phyloP scores from a whole-genome alignment of 2,888 invertebrate genomes.

The Acleris emargana region DNA sequence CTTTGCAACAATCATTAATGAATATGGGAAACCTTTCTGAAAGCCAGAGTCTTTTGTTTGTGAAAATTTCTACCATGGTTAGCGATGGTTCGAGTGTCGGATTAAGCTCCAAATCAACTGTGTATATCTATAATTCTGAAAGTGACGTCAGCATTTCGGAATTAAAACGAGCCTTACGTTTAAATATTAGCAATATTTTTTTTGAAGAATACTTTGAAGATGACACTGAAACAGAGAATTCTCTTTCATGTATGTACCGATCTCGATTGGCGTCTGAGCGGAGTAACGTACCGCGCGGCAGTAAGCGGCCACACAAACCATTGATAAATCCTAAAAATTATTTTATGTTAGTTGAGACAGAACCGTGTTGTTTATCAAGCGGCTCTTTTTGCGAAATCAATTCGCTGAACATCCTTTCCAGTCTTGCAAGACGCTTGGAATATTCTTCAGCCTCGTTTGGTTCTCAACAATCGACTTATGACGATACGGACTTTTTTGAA shows the following conservation, averaged over 20 bases:
- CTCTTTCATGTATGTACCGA: constrained; percentile 4
- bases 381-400: not conserved
- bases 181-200: not conserved
- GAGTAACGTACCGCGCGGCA: not conserved
- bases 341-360: not conserved
- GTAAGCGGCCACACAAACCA: not conserved
- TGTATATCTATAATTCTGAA: constrained; percentile 14
- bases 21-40: not conserved
- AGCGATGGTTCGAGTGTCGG: not conserved
- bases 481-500: not conserved
- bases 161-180: not conserved
- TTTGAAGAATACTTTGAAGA: not conserved
- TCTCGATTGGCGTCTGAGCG: constrained; percentile 1
- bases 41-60: not conserved
- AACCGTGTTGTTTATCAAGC: not conserved
- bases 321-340: not conserved
- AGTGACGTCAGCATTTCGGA: constrained; percentile 9
- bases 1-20: not conserved
- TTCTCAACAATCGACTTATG: not conserved
- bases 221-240: not conserved
- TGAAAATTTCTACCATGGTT: not conserved
- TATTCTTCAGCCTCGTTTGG: not conserved
- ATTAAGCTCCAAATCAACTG: not conserved
- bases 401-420: not conserved
- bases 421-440: not conserved